Percentiles rank a stretch among this genome's conserved stretches.
These are phyloP conservation scores for Lepus europaeus DNA, from an alignment of 2,113 vertebrate species.

Conservation along the genomic window DNA sequence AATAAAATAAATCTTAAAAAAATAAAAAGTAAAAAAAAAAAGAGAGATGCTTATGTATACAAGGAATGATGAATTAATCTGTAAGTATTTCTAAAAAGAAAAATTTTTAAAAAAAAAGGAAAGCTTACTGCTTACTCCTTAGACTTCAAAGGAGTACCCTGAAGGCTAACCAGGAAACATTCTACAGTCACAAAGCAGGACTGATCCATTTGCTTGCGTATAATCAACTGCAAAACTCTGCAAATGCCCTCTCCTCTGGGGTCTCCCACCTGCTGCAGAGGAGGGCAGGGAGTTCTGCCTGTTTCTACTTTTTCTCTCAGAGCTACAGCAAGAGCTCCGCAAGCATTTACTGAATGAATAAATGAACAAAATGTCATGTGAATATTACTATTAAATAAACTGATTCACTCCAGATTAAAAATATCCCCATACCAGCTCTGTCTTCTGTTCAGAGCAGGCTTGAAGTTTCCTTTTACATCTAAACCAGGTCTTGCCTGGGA, in stretches of 20 bases:
- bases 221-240: background rate
- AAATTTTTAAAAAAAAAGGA: background rate
- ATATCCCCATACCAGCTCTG: slow-evolving; percentile 52
- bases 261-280: background rate
- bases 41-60: background rate
- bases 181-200: background rate
- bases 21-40: no score
- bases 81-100: background rate
- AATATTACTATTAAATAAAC: slow-evolving; percentile 54
- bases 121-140: background rate
- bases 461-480: slow-evolving; percentile 44
- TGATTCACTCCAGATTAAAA: slow-evolving; percentile 56
- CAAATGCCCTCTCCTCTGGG: background rate
- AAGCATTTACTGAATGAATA: slow-evolving; percentile 48
- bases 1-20: no score
- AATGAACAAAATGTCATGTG: slow-evolving; percentile 39
- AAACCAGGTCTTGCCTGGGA: slow-evolving; percentile 1
- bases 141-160: background rate
- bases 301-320: background rate
- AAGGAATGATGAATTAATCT: slow-evolving; percentile 45
- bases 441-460: slow-evolving; percentile 38
- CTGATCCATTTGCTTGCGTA: background rate
- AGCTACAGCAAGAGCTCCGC: background rate
- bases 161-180: slow-evolving; percentile 19
- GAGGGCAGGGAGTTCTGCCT: background rate